Base-by-base conservation (phyloP, 2,797 vertebrate genomes). In the Characodon lateralis region DNA sequence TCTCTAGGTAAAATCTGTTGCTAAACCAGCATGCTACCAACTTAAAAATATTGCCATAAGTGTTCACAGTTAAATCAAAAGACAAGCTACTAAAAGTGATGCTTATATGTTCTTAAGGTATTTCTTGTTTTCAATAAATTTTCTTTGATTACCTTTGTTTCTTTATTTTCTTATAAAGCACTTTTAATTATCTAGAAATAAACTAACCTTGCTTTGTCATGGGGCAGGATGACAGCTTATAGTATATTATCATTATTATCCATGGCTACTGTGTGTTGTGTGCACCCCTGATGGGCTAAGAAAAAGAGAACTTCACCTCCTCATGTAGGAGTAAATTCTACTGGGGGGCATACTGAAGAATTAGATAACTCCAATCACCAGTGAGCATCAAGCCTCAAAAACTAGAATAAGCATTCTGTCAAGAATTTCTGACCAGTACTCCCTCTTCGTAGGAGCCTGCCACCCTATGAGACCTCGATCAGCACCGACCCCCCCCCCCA, bases 381-480 rank as follows among this genome's bases (percentile, higher is more conserved):
- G 68, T 53, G 65, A 71, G 78, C 65, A 84, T 63, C 41, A 28
- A 88, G 73, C 70, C 76, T 74, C 24, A 74, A 87, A 92, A 89
- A 73, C 56, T 74, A 77, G 85, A 80, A 81, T 83, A 88, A 90
- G 78, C 82, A 87, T 88, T 86, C 87, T 87, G 89, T 92, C 89
- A 89, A 80, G 31, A 31, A 31, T 31, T 31, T 31, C 31, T 90
- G 87, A 86, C 89, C 83, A 74, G 65, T 83, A 85, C 78, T 78
- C 79, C 73, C 56, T 83, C 72, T 90, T 87, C 87, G 87, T 85
- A 85, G 83, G 86, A 93, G 89, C 87, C 91, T 91, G 90, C 95
- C 94, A 96, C 93, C 95, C 94, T 92, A 93, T 93, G 92, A 95
- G 95, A 94, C 94, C 94, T 93, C 91, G 89, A 95, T 95, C 93